Percentiles rank a stretch among this genome's conserved stretches.
These are phyloP conservation scores for Pseudomugil tenellus DNA, from an alignment of 2,797 vertebrate species.

Conservation along the genomic window DNA sequence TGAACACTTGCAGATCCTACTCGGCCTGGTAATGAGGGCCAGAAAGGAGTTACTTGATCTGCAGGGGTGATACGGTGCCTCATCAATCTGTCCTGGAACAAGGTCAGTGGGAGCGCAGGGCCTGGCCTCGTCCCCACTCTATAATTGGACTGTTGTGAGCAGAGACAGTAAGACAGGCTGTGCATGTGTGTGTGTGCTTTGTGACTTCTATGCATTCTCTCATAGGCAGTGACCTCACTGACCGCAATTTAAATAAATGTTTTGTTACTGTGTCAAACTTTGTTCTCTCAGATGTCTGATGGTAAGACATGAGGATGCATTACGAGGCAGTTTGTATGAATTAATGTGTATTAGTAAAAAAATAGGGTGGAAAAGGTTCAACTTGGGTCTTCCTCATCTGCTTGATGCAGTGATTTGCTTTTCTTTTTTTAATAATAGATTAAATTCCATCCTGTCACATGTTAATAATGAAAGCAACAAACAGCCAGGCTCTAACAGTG, in stretches of 20 bases:
- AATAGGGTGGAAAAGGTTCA: slow-evolving; percentile 26
- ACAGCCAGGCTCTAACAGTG: slow-evolving; percentile 4
- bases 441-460: slow-evolving; percentile 8
- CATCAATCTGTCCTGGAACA: slow-evolving; percentile 76
- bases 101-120: slow-evolving; percentile 64
- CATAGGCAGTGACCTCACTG: slow-evolving; percentile 61
- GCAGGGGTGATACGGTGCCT: slow-evolving; percentile 60
- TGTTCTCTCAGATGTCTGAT: slow-evolving; percentile 29
- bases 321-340: slow-evolving; percentile 30
- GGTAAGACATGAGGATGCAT: slow-evolving; percentile 54
- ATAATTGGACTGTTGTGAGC: slow-evolving; percentile 70
- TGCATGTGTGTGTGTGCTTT: slow-evolving; percentile 17
- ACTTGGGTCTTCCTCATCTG: slow-evolving; percentile 29
- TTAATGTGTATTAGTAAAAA: slow-evolving; percentile 57
- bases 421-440: slow-evolving; percentile 22
- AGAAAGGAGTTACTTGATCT: slow-evolving; percentile 78
- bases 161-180: slow-evolving; percentile 32
- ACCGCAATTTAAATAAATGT: slow-evolving; percentile 60
- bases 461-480: background rate
- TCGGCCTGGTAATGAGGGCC: slow-evolving; percentile 69
- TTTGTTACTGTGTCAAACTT: slow-evolving; percentile 51
- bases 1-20: slow-evolving; percentile 44
- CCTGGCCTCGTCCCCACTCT: slow-evolving; percentile 57
- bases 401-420: slow-evolving; percentile 46
- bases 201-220: slow-evolving; percentile 38